Conservation (phyloP, 2,888 invertebrate species). For the Dendrolimus houi region DNA sequence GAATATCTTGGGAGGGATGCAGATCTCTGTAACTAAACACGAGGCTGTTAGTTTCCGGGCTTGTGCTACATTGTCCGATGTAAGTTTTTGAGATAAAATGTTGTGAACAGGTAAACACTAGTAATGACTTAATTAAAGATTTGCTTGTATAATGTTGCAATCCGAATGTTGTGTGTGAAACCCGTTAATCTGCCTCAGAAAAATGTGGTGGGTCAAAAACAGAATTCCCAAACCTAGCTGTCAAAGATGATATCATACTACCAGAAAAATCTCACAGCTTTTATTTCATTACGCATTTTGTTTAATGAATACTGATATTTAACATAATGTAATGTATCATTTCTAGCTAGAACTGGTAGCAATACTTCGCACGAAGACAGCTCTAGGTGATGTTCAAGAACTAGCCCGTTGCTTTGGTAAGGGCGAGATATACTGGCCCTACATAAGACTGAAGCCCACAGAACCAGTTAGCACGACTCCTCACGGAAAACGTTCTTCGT, state of each 20-base stretch:
- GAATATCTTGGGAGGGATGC: constrained; percentile 55
- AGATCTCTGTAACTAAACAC: constrained; percentile 37
- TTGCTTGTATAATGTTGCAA: too few relatives aligned
- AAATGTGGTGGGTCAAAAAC: too few relatives aligned
- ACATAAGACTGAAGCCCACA: constrained; percentile 35
- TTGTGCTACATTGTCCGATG: constrained; percentile 42
- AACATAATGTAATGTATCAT: too few relatives aligned
- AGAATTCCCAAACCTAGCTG: too few relatives aligned
- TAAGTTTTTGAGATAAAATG: constrained; percentile 18
- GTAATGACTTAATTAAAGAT: too few relatives aligned
- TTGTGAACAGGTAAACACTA: background rate
- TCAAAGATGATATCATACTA: too few relatives aligned
- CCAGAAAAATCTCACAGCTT: too few relatives aligned
- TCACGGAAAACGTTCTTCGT: constrained; percentile 18
- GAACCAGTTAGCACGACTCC: background rate
- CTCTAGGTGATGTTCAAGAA: constrained; percentile 21
- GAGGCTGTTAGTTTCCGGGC: constrained; percentile 51
- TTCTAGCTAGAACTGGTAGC: constrained; percentile 57
- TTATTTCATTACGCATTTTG: too few relatives aligned
- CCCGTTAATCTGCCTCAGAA: too few relatives aligned
- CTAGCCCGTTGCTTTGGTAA: constrained; percentile 39
- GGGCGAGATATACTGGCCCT: constrained; percentile 62
- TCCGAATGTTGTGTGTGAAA: too few relatives aligned
- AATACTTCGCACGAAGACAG: constrained; percentile 24
- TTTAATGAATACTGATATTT: too few relatives aligned